Evolutionary conservation across 2,113 vertebrate species (phyloP), one percentile per base, ranked within the genome.

Genomic region (Theristicus caerulescens): DNA sequence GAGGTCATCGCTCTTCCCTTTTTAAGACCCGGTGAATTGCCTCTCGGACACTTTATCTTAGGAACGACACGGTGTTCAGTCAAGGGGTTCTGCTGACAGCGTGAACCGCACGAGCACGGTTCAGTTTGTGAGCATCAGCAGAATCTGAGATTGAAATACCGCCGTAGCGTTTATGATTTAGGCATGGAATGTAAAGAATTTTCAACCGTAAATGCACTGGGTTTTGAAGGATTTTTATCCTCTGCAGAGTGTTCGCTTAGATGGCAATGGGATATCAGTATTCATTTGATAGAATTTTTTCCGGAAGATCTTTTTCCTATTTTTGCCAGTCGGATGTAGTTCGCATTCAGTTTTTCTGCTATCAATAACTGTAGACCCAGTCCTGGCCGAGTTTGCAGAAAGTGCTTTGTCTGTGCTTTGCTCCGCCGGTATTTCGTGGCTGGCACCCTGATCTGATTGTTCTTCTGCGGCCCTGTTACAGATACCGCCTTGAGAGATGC

Each of bases 131-230:
- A 51, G 9, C 91, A 91, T 97, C 97, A 97, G 98, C 97, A 98
- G 90, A 97, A 96, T 83, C 31, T 0, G 27, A 94, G 97, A 81
- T 90, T 51, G 96, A 94, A 95, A 13, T 62, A 71, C 82, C 70
- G 40, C 88, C 2, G 14, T 25, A 9, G 71, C 18, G 5, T 20
- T 84, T 47, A 44, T 64, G 90, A 65, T 95, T 97, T 87, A 90
- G 96, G 96, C 97, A 88, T 49, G 97, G 97, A 85, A 97, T 64
- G 94, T 93, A 82, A 96, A 76, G 97, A 91, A 95, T 97, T 97
- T 92, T 88, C 97, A 97, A 72, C 97, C 94, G 91, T 93, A 94
- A 96, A 94, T 76, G 84, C 70, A 40, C 58, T 16, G 38, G 76
- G 87, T 78, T 97, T 97, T 95, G 96, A 98, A 97, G 97, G 89